Conservation (phyloP, 2,113 vertebrate species). For the Crotalus viridis region DNA sequence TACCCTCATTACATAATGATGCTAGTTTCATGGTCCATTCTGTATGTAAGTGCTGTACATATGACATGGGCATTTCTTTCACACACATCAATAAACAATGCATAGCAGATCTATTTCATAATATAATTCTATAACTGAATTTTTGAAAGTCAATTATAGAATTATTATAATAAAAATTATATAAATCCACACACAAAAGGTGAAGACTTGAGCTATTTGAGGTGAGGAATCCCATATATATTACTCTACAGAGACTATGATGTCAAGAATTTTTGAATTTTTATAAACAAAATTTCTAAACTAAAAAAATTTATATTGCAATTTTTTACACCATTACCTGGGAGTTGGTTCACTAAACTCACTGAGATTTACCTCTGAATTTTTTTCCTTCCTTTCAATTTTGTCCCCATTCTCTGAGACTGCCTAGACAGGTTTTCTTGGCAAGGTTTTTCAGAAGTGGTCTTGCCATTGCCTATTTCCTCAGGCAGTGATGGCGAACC, state of each 20-base stretch:
- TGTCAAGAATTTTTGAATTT: neutral
- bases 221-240: neutral
- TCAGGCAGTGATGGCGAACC: no score
- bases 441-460: neutral
- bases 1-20: neutral
- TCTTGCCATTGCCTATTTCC: neutral
- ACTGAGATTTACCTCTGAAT: neutral
- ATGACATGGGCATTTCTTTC: neutral
- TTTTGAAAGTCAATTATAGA: neutral
- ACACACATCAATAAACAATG: neutral
- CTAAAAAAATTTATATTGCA: neutral
- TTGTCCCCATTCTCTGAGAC: neutral
- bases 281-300: neutral
- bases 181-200: neutral
- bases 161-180: neutral
- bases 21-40: neutral
- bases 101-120: neutral
- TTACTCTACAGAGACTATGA: neutral
- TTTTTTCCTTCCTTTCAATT: neutral
- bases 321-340: neutral
- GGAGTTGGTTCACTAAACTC: neutral
- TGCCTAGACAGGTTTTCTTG: neutral
- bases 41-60: neutral
- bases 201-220: neutral
- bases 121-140: neutral